Evolutionary conservation across 2,888 invertebrate species (phyloP).

Genomic region (Chironomus tentans): DNA sequence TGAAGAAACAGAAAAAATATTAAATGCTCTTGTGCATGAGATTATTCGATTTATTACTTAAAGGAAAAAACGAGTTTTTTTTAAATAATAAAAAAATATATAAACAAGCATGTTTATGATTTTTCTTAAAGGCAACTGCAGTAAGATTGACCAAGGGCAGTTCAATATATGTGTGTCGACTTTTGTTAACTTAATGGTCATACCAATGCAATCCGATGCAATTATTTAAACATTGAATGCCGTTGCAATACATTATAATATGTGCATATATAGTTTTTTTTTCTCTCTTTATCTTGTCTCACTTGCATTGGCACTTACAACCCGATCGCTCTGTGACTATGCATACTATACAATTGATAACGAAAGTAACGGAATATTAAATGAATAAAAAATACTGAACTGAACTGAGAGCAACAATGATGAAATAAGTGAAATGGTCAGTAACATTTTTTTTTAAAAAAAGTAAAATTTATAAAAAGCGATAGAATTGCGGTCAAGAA

Average conservation of each 20-base stretch:
- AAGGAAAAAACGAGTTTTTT: not conserved
- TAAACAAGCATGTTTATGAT: not conserved
- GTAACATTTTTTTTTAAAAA: slow-evolving; percentile 1
- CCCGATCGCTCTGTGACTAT: not conserved
- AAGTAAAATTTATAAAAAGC: slow-evolving; percentile 3
- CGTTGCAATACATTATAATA: not conserved
- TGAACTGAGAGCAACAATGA: slow-evolving; percentile 17
- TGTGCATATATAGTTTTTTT: not conserved
- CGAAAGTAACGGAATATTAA: slow-evolving; percentile 11
- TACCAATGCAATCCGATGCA: not conserved
- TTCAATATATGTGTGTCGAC: not conserved
- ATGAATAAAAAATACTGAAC: not conserved
- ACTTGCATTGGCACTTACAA: not conserved
- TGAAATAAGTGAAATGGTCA: slow-evolving; percentile 25
- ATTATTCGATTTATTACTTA: not conserved
- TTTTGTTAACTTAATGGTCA: not conserved
- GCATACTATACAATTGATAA: slow-evolving; percentile 4
- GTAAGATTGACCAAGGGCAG: slow-evolving; percentile 12
- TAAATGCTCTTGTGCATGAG: not conserved
- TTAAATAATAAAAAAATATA: not conserved
- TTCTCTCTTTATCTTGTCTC: not conserved
- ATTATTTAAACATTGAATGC: not conserved
- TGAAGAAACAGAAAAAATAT: not conserved
- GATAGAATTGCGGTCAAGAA: slow-evolving; percentile 24
- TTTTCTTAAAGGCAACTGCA: not conserved